A percentile compares a stretch with the other conserved stretches of the same genome.
Evolutionary conservation across 2,113 vertebrate genomes (phyloP).

Genomic region (Cisticola juncidis): DNA sequence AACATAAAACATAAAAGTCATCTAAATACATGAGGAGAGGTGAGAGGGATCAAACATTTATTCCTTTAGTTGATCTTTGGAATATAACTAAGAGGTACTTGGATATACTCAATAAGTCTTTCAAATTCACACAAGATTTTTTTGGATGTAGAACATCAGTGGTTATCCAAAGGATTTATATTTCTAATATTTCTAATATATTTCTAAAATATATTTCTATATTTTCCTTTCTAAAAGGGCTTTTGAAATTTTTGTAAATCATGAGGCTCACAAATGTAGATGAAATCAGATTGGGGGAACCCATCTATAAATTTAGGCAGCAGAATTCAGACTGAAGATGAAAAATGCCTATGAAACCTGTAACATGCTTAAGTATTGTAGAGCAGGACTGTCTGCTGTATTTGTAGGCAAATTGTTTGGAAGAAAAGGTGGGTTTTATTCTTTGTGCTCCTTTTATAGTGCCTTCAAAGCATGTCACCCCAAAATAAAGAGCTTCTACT

Average conservation of each 20-base stretch:
- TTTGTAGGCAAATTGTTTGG: neutral
- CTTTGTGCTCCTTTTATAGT: conserved; percentile 65
- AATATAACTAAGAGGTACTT: neutral
- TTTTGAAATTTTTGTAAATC: neutral
- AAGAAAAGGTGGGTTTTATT: neutral
- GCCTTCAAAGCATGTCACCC: conserved; percentile 93
- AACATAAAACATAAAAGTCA: neutral
- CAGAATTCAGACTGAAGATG: neutral
- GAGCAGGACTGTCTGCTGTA: neutral
- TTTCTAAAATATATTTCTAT: no score
- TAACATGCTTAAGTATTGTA: neutral
- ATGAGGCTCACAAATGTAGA: neutral
- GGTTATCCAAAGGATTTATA: neutral
- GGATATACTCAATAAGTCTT: neutral
- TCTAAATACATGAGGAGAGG: neutral
- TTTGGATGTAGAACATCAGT: neutral
- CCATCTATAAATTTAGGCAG: neutral
- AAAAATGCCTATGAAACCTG: neutral
- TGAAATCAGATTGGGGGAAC: neutral
- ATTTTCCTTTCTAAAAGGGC: neutral
- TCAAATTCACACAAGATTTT: neutral
- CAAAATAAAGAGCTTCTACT: conserved; percentile 94
- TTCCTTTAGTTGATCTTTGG: neutral
- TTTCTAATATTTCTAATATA: no score
- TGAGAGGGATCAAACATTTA: neutral